phyloP scores from a whole-genome alignment of 2,888 invertebrate species.

The Idaea biselata region DNA sequence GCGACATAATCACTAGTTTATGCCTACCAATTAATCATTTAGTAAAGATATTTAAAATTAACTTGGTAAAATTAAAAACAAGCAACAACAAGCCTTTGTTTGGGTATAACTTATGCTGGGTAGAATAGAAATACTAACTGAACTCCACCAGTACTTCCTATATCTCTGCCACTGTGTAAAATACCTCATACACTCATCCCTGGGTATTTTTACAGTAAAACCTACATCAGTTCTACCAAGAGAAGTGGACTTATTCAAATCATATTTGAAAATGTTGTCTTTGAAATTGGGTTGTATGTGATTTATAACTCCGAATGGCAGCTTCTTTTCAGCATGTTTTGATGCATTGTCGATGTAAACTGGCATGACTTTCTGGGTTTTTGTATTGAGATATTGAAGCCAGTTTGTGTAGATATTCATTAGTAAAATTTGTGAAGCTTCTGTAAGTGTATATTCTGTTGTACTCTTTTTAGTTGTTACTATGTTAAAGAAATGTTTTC shows the following conservation, averaged over 20 bases:
- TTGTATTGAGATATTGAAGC: constrained; percentile 52
- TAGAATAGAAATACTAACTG: constrained; percentile 81
- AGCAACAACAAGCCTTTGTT: too few relatives aligned
- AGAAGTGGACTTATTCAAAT: constrained; percentile 30
- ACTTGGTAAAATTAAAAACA: too few relatives aligned
- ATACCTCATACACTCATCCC: constrained; percentile 79
- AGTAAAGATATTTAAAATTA: too few relatives aligned
- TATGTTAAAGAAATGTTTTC: constrained; percentile 55
- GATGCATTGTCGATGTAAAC: constrained; percentile 42
- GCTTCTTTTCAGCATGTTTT: constrained; percentile 18
- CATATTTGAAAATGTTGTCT: constrained; percentile 30
- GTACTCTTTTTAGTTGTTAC: constrained; percentile 30
- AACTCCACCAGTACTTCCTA: constrained; percentile 92
- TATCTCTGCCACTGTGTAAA: constrained; percentile 89
- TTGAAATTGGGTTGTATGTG: constrained; percentile 14
- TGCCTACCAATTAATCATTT: too few relatives aligned
- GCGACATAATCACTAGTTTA: too few relatives aligned
- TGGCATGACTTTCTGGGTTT: constrained; percentile 54
- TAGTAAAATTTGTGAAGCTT: constrained; percentile 54
- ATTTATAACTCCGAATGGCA: constrained; percentile 47
- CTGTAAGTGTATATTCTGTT: constrained; percentile 41
- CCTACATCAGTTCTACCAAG: constrained; percentile 44
- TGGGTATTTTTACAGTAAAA: constrained; percentile 67
- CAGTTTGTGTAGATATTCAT: constrained; percentile 62
- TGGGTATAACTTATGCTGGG: too few relatives aligned